Evolutionary conservation across 1,140 invertebrate genomes (phyloP), one percentile per base, ranked within the genome.

Genomic region (Trialeurodes vaporariorum): DNA sequence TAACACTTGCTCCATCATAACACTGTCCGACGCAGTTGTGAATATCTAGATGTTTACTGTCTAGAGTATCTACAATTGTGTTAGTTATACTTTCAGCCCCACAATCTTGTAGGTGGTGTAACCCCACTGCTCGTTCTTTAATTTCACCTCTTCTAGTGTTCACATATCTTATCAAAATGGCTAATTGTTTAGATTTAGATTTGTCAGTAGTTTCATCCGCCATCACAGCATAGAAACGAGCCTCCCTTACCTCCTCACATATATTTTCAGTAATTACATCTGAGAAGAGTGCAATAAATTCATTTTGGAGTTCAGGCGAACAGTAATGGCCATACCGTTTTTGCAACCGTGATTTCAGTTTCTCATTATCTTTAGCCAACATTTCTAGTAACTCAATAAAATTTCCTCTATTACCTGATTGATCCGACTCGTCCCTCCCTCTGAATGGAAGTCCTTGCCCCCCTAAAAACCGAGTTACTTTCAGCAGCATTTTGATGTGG

Each of bases 71-170:
- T n/a, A n/a, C n/a, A n/a, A n/a, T n/a, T n/a, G n/a, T n/a, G n/a
- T n/a, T n/a, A n/a, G n/a, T n/a, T n/a, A n/a, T n/a, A n/a, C n/a
- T n/a, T n/a, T n/a, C n/a, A n/a, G n/a, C n/a, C n/a, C n/a, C n/a
- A n/a, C n/a, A n/a, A n/a, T n/a, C n/a, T n/a, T n/a, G n/a, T n/a
- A n/a, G n/a, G n/a, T n/a, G n/a, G n/a, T n/a, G n/a, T n/a, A n/a
- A n/a, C n/a, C n/a, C n/a, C n/a, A n/a, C n/a, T n/a, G n/a, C n/a
- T n/a, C n/a, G n/a, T n/a, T n/a, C n/a, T n/a, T n/a, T n/a, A n/a
- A n/a, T n/a, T 79, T 83, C 65, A 75, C 81, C 67, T 82, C 90
- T 66, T 90, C 89, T 61, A 24, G 62, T 26, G 23, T 58, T 25
- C 27, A 61, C 66, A 67, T 67, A 63, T 23, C 61, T 25, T 5